phyloP scores from a whole-genome alignment of 2,888 invertebrate species.

The Idaea straminata region DNA sequence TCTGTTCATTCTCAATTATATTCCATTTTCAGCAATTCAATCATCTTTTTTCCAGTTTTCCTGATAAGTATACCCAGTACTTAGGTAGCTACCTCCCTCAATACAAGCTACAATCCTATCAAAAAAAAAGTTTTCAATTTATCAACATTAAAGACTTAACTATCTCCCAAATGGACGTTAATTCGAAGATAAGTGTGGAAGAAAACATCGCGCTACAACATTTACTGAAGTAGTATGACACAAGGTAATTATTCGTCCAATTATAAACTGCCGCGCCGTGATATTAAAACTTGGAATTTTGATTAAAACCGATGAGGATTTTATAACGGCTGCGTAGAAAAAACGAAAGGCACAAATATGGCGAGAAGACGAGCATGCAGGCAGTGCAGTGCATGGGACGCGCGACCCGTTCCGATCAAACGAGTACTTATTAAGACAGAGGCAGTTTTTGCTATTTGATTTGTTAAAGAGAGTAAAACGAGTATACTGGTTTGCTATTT shows the following conservation, averaged over 20 bases:
- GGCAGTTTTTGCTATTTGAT: constrained; percentile 79
- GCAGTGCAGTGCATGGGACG: constrained; percentile 40
- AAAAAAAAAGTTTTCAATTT: background rate
- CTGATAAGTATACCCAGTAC: too few relatives aligned
- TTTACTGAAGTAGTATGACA: constrained; percentile 55
- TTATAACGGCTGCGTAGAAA: constrained; percentile 65
- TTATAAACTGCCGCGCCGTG: constrained; percentile 59
- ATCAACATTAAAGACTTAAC: background rate
- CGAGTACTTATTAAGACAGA: constrained; percentile 76
- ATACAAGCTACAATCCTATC: background rate
- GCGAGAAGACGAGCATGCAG: constrained; percentile 56
- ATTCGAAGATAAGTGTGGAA: constrained; percentile 46
- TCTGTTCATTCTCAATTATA: background rate
- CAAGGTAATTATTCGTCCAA: constrained; percentile 64
- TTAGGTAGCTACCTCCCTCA: background rate
- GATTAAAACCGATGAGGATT: constrained; percentile 72
- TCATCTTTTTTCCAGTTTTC: background rate
- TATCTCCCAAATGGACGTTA: constrained; percentile 13
- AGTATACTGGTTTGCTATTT: constrained; percentile 75
- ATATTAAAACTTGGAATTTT: constrained; percentile 72
- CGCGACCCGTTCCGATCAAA: constrained; percentile 66
- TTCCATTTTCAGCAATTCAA: background rate
- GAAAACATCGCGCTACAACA: constrained; percentile 37
- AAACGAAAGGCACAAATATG: constrained; percentile 66
- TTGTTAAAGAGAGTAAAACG: constrained; percentile 75